These are phyloP conservation scores for Caracal caracal DNA, from an alignment of 2,113 vertebrate species.

Conservation along the genomic window DNA sequence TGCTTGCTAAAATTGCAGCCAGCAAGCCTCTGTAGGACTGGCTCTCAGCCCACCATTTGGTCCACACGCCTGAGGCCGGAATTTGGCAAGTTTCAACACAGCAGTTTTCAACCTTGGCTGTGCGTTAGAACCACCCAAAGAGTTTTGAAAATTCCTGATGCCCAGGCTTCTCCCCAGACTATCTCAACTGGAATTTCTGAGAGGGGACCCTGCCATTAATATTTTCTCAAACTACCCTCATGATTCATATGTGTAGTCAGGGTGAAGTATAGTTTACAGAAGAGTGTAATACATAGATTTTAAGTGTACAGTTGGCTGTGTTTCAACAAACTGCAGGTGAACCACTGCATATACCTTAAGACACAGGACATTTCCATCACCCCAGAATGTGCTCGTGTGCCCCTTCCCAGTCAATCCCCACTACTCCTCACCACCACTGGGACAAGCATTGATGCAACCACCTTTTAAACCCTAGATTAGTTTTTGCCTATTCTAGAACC, in stretches of 20 bases:
- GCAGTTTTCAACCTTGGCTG: not conserved
- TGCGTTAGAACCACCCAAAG: not conserved
- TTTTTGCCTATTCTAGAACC: not conserved
- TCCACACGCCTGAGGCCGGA: not conserved
- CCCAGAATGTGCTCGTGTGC: not conserved
- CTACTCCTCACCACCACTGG: too few species aligned
- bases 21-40: not conserved
- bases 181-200: not conserved
- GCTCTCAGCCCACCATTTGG: not conserved
- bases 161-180: not conserved
- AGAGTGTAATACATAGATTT: not conserved
- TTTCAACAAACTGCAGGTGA: not conserved
- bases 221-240: not conserved
- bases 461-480: not conserved
- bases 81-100: not conserved
- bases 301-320: not conserved
- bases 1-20: not conserved
- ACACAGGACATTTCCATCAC: not conserved
- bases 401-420: not conserved
- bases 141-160: not conserved
- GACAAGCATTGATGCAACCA: not conserved
- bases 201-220: not conserved
- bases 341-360: not conserved
- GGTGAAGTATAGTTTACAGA: not conserved
- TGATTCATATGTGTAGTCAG: not conserved